Evolutionary conservation across 2,797 vertebrate species (phyloP), one percentile per base, ranked within the genome.

Genomic region (Momotus momota): DNA sequence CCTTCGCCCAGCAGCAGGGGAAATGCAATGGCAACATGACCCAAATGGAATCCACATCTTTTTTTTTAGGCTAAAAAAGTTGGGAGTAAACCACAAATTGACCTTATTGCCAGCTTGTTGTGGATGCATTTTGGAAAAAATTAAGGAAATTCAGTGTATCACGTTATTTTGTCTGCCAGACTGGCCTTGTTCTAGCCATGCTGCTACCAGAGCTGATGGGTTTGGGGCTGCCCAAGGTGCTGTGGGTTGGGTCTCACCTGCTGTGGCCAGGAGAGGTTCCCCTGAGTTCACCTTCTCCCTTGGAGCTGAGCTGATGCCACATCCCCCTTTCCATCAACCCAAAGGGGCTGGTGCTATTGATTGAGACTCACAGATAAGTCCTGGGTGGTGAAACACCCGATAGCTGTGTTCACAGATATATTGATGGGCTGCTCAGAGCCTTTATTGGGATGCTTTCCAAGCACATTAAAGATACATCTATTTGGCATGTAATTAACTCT

Each of bases 401-500:
- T 40, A 18, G 71, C 48, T 3, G 9, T 3, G 7, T 38, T 58
- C 51, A 6, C 7, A 2, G 2, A 8, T 6, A 0, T 12, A 58
- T 12, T 2, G 64, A 70, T 23, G 73, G 57, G 78, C 80, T 81
- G 88, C 57, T 55, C 77, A 5, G n/a, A 52, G 83, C 66, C 65
- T 2, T 31, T 1, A 9, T 0, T 87, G 86, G 78, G 93, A 82
- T 33, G n/a, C 60, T 55, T 35, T 66, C 91, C 91, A 67, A 18
- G 81, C 81, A 26, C 67, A 0, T 91, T 74, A 86, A 55, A 74
- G 55, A 70, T 25, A 15, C 5, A 27, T 48, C 78, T 85, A 16
- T 52, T 81, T 85, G 93, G 55, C 25, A 13, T n/a, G 93, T 86
- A 80, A 94, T 97, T 94, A 94, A 49, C 81, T 51, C 54, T 2